Conservation (phyloP, 2,113 vertebrate species). For the Edolisoma coerulescens region DNA sequence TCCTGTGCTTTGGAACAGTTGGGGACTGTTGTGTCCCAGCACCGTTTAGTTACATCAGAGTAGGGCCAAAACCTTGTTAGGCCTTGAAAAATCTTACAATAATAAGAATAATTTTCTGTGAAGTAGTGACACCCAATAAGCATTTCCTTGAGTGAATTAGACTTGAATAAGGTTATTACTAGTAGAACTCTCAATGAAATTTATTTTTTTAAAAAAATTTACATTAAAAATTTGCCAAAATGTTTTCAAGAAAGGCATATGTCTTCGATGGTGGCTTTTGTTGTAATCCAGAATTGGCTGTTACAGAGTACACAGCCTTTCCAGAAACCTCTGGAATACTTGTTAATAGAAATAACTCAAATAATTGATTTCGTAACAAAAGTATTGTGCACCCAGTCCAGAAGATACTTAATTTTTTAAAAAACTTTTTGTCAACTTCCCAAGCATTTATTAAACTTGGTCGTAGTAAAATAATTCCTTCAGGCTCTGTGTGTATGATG, state of each 20-base stretch:
- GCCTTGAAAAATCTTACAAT: background rate
- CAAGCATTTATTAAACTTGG: background rate
- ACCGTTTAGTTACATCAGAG: rapidly evolving
- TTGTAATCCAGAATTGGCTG: background rate
- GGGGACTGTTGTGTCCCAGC: background rate
- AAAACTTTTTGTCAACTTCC: background rate
- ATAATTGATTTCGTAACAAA: background rate
- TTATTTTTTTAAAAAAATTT: background rate
- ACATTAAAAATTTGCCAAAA: no score
- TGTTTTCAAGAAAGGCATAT: background rate
- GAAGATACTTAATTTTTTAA: background rate
- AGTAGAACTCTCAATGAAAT: background rate
- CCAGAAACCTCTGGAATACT: background rate
- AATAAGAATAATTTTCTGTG: background rate
- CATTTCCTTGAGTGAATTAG: background rate
- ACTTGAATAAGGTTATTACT: background rate
- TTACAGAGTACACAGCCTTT: background rate
- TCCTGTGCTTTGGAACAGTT: background rate
- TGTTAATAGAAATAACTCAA: background rate
- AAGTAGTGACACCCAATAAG: background rate
- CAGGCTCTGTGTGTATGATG: background rate
- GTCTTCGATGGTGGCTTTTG: background rate
- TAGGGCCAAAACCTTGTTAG: rapidly evolving
- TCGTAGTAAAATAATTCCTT: background rate
- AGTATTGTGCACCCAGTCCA: background rate